Conservation (phyloP, 1,140 invertebrate genomes). For the Macrosteles quadrilineatus region DNA sequence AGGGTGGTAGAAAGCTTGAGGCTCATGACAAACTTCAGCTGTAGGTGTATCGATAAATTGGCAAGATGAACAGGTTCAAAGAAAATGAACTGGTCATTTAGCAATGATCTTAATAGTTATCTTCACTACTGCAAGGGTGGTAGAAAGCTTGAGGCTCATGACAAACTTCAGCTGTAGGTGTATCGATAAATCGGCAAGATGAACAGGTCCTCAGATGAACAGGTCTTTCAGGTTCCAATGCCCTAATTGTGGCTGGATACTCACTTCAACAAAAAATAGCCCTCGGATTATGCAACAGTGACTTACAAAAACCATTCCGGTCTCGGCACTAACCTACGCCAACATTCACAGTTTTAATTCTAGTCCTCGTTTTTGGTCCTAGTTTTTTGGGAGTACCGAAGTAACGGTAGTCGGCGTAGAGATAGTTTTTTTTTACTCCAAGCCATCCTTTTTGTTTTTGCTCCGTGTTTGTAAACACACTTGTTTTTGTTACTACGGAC, state of each 20-base stretch:
- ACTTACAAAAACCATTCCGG: conserved; percentile 19
- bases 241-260: conserved; percentile 16
- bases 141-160: too few relatives aligned
- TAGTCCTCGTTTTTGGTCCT: conserved; percentile 3
- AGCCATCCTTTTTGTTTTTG: conserved; percentile 14
- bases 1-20: too few relatives aligned
- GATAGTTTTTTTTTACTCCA: not conserved
- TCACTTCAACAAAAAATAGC: conserved; percentile 1
- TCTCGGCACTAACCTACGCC: conserved; percentile 7
- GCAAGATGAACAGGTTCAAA: not conserved
- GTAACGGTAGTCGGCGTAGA: not conserved
- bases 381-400: conserved; percentile 9
- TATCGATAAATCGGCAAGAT: conserved; percentile 2
- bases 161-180: too few relatives aligned
- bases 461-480: conserved; percentile 13
- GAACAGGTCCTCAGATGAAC: not conserved
- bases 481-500: conserved; percentile 2
- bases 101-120: too few relatives aligned
- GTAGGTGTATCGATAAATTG: not conserved
- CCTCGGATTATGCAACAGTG: conserved; percentile 16
- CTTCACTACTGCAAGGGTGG: too few relatives aligned
- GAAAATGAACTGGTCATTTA: conserved; percentile 10
- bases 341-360: conserved; percentile 23
- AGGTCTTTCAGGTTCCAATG: conserved; percentile 19
- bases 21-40: too few relatives aligned